Evolutionary conservation across 2,888 invertebrate genomes (phyloP).

Genomic region (Leptopilina drosophilae): DNA sequence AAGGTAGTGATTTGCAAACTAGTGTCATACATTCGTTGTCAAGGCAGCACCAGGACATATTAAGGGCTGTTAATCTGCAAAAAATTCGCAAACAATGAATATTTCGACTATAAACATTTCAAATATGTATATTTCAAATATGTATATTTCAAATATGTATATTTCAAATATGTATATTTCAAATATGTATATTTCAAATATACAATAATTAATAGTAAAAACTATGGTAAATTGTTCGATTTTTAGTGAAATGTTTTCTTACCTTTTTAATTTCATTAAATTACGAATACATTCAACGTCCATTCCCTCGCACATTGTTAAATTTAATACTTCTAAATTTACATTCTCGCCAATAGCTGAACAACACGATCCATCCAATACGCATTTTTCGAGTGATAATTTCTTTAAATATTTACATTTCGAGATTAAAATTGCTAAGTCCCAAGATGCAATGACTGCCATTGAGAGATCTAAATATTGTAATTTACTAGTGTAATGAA

Average conservation of each 20-base stretch:
- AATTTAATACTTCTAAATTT: constrained; percentile 87
- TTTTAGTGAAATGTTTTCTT: no score
- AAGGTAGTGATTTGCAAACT: constrained; percentile 82
- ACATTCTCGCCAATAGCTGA: constrained; percentile 83
- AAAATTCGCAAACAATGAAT: constrained; percentile 3
- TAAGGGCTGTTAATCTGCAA: constrained; percentile 83
- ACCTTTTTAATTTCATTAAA: constrained; percentile 78
- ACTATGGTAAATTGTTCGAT: no score
- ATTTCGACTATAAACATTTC: constrained; percentile 43
- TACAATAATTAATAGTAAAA: no score
- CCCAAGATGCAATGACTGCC: constrained; percentile 81
- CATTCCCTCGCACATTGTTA: constrained; percentile 89
- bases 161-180: no score
- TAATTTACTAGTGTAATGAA: constrained; percentile 80
- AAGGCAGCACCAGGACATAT: constrained; percentile 90
- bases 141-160: no score
- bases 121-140: constrained; percentile 77
- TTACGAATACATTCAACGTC: constrained; percentile 81
- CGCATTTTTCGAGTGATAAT: constrained; percentile 89
- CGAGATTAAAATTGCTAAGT: constrained; percentile 81
- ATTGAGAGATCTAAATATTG: constrained; percentile 93
- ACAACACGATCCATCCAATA: constrained; percentile 82
- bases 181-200: no score
- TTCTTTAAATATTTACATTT: constrained; percentile 87
- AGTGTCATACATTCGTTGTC: constrained; percentile 80